Percentiles rank a stretch among this genome's conserved stretches.
phyloP scores from a whole-genome alignment of 1,140 invertebrate genomes.

The Homarus americanus region DNA sequence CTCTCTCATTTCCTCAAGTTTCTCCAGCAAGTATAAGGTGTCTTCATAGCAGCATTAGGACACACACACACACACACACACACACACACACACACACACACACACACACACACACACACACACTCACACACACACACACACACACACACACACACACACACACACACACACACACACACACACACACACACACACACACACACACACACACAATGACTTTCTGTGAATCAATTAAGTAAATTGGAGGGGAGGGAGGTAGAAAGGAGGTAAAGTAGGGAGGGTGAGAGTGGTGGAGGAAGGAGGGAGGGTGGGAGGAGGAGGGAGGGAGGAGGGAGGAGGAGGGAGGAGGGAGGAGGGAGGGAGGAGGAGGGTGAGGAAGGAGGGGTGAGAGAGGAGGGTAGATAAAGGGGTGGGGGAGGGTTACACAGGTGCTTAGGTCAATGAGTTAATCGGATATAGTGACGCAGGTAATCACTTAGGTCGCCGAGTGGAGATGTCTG shows the following conservation, averaged over 20 bases:
- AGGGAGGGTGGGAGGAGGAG: neutral
- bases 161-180: conserved; percentile 47
- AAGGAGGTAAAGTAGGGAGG: neutral
- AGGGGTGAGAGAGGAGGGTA: neutral
- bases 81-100: conserved; percentile 32
- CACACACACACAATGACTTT: neutral
- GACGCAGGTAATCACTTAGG: too few relatives aligned
- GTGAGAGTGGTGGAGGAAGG: neutral
- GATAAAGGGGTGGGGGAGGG: too few relatives aligned
- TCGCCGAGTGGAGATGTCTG: too few relatives aligned
- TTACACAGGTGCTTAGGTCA: too few relatives aligned
- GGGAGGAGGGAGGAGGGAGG: neutral
- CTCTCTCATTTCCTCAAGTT: too few relatives aligned
- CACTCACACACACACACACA: conserved; percentile 41
- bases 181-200: conserved; percentile 44
- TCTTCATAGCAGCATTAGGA: too few relatives aligned
- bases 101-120: conserved; percentile 36
- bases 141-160: conserved; percentile 38
- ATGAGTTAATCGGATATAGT: too few relatives aligned
- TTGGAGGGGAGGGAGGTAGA: neutral
- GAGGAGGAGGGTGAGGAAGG: neutral
- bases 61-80: conserved; percentile 32
- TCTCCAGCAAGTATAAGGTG: too few relatives aligned
- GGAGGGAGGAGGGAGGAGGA: neutral
- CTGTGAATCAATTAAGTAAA: too few relatives aligned